phyloP scores from a whole-genome alignment of 1,140 invertebrate genomes.

The Bombus pyrosoma region DNA sequence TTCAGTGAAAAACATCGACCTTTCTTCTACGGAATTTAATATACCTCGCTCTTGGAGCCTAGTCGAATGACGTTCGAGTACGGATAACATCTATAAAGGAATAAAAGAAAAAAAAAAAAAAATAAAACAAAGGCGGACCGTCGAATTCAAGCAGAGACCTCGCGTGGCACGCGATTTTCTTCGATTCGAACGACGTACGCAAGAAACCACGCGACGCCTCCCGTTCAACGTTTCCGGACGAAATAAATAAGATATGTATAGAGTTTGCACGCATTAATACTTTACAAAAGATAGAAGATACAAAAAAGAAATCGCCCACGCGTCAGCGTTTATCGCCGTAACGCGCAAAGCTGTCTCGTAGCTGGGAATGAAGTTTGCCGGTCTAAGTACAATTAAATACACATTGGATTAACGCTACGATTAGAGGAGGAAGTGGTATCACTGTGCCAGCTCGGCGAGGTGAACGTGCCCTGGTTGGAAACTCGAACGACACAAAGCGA shows the following conservation, averaged over 20 bases:
- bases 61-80: background rate
- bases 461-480: background rate
- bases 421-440: conserved; percentile 62
- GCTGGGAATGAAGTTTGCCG: conserved; percentile 9
- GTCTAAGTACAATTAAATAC: conserved; percentile 63
- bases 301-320: background rate
- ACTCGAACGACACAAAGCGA: conserved; percentile 2
- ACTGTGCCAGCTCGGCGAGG: conserved; percentile 51
- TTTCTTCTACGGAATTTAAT: background rate
- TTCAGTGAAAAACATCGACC: background rate
- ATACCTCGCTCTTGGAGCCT: background rate
- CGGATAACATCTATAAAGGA: background rate
- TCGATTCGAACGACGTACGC: background rate
- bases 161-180: conserved; percentile 13
- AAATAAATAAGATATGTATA: conserved; percentile 45
- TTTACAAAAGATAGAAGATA: conserved; percentile 11
- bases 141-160: conserved; percentile 4
- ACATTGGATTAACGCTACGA: conserved; percentile 52
- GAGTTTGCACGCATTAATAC: conserved; percentile 24
- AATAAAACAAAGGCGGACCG: background rate
- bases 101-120: too few relatives aligned
- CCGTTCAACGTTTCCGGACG: conserved; percentile 30
- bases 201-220: background rate
- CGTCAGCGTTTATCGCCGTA: too few relatives aligned
- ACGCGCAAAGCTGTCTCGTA: background rate